Evolutionary conservation across 2,888 invertebrate genomes (phyloP).

Genomic region (Girardia tigrina): DNA sequence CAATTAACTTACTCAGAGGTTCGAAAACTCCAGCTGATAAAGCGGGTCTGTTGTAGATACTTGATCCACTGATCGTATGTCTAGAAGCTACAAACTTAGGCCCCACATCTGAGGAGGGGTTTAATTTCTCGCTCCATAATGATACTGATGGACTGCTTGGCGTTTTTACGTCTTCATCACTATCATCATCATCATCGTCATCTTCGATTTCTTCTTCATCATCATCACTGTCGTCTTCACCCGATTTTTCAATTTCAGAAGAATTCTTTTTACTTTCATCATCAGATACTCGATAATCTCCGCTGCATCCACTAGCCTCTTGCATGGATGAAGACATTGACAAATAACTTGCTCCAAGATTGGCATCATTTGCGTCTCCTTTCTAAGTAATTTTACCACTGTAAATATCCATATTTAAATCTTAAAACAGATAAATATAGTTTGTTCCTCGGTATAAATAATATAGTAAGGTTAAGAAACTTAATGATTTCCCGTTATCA

Average conservation of each 20-base stretch:
- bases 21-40: slow-evolving; percentile 1
- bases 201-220: slow-evolving; percentile 12
- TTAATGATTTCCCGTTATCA: too few species aligned
- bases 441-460: too few species aligned
- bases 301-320: slow-evolving; percentile 9
- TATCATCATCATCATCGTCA: background rate
- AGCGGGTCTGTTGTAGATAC: background rate
- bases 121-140: slow-evolving; percentile 14
- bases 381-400: background rate
- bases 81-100: slow-evolving; percentile 2
- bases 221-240: background rate
- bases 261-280: background rate
- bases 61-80: background rate
- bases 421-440: too few species aligned
- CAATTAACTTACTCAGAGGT: background rate
- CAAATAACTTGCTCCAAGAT: background rate
- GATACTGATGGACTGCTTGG: background rate
- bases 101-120: background rate
- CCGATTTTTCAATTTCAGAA: background rate
- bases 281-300: background rate
- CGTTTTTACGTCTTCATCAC: slow-evolving; percentile 15
- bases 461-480: too few species aligned
- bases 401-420: too few species aligned
- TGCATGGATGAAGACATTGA: slow-evolving; percentile 15
- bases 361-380: slow-evolving; percentile 11